These are phyloP conservation scores for Bombus balteatus DNA, from an alignment of 1,140 invertebrate genomes.

Conservation along the genomic window DNA sequence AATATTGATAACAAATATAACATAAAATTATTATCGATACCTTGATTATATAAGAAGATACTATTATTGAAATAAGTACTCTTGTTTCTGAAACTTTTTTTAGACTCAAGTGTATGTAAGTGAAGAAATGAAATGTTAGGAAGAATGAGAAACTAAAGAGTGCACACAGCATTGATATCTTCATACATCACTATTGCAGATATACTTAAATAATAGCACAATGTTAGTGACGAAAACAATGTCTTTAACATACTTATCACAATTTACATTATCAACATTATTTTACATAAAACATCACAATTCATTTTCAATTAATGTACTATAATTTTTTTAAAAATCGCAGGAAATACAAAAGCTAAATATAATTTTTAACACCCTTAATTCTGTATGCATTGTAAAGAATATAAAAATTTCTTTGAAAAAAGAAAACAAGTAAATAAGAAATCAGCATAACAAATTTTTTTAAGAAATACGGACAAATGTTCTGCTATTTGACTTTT, in stretches of 20 bases:
- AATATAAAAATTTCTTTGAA: not conserved
- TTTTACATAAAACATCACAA: conserved; percentile 23
- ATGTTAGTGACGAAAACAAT: conserved; percentile 11
- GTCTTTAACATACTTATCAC: conserved; percentile 22
- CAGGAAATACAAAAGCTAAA: conserved; percentile 30
- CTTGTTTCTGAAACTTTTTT: conserved; percentile 33
- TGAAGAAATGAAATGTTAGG: not conserved
- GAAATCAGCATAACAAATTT: not conserved
- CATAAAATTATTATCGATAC: not conserved
- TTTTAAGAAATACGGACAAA: not conserved
- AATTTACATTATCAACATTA: conserved; percentile 1
- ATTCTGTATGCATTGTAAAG: conserved; percentile 6
- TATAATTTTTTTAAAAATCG: conserved; percentile 23
- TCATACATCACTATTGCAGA: not conserved
- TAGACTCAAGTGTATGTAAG: not conserved
- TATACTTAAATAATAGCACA: not conserved
- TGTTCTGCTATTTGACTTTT: not conserved
- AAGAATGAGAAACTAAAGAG: conserved; percentile 8
- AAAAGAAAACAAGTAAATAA: not conserved
- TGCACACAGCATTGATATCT: not conserved
- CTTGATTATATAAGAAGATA: not conserved
- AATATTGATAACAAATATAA: conserved; percentile 19
- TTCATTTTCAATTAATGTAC: conserved; percentile 12
- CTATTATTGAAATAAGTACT: conserved; percentile 16
- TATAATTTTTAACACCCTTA: conserved; percentile 6